Evolutionary conservation across 2,888 invertebrate species (phyloP), one percentile per base, ranked within the genome.

Genomic region (Erynnis tages): DNA sequence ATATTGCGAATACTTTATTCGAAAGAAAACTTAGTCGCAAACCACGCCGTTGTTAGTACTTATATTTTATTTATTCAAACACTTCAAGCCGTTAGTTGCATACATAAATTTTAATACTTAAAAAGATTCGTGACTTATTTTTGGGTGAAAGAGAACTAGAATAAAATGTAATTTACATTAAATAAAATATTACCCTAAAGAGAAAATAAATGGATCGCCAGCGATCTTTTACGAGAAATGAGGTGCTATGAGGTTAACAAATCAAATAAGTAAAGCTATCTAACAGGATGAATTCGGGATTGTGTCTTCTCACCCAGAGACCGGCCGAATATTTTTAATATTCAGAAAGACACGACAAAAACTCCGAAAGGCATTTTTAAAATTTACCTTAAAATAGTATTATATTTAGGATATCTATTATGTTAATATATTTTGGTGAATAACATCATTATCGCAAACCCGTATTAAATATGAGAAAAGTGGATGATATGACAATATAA

Each of bases 401-500:
- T 74, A 81, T 70, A 81, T 79, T 79, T 80, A 88, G 82, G 84
- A 84, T 85, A 85, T 76, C 80, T 86, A 82, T 79, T 72, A 84
- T 78, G 80, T 82, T 83, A 84, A 81, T 81, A 85, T 82, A 85
- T 84, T 85, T 83, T 85, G 87, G 87, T 88, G 87, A 88, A 81
- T 82, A 89, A 87, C 88, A 87, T 86, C 86, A 83, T 87, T 86
- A 88, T 88, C 89, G 89, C 87, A 85, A 88, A 89, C 89, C 89
- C 89, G 89, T 89, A 88, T 87, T 88, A 83, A 82, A 86, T 85
- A 89, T 88, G 89, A 89, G 89, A 89, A 83, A 88, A 79, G 86
- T 89, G 89, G 88, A 89, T 89, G 89, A 89, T 88, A 89, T 89
- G 89, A 89, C 88, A 87, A 87, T 89, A 89, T 88, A 88, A 89